Evolutionary conservation across 2,113 vertebrate species (phyloP).

Genomic region (Cathartes aura): DNA sequence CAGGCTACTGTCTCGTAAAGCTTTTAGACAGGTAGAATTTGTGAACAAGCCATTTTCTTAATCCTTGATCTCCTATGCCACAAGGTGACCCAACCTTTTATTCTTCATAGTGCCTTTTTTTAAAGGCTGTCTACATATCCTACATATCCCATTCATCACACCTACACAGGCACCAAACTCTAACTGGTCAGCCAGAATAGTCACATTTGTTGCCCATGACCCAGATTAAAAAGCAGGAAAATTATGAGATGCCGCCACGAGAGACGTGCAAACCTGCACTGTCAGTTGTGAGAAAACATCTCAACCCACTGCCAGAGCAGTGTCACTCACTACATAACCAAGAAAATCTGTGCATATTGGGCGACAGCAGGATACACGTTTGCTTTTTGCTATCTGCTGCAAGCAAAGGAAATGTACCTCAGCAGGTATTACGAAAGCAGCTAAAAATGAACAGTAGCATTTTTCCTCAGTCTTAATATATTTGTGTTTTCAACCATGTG

Average conservation of each 20-base stretch:
- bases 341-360: not conserved
- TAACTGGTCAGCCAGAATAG: not conserved
- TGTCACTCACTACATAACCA: not conserved
- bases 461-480: not conserved
- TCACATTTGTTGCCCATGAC: not conserved
- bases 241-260: accelerated
- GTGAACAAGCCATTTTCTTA: not conserved
- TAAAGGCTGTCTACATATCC: not conserved
- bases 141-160: not conserved
- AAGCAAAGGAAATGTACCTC: not conserved
- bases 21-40: not conserved
- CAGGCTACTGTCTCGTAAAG: not conserved
- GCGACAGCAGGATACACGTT: not conserved
- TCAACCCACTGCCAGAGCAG: not conserved
- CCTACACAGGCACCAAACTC: not conserved
- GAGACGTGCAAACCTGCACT: not conserved
- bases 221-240: not conserved
- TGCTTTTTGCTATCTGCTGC: not conserved
- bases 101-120: not conserved
- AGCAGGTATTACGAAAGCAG: not conserved
- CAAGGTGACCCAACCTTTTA: not conserved
- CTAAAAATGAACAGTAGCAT: not conserved
- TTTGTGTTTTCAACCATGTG: not conserved
- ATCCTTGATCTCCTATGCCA: not conserved
- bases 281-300: not conserved